Evolutionary conservation across 35 echinoderm and acorn worm genomes (phyloP).

Genomic region (Anneissia japonica): DNA sequence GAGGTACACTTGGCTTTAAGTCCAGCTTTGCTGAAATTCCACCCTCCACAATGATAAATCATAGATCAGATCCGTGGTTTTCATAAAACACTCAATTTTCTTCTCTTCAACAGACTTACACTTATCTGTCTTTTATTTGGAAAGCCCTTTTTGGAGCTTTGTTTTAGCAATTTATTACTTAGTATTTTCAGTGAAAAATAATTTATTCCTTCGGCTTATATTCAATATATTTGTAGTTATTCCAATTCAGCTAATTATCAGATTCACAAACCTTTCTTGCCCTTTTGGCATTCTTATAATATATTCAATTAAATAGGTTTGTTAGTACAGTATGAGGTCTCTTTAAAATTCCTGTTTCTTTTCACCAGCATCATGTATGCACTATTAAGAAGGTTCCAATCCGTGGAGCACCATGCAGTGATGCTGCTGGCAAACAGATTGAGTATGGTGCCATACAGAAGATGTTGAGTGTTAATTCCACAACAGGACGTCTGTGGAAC

Average conservation of each 20-base stretch:
- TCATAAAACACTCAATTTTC: too few relatives aligned
- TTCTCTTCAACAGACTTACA: too few relatives aligned
- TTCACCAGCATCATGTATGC: conserved; percentile 62
- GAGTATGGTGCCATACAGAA: conserved; percentile 37
- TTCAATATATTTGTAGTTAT: too few relatives aligned
- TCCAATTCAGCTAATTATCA: too few relatives aligned
- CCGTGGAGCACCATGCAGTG: conserved; percentile 85
- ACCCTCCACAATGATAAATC: too few relatives aligned
- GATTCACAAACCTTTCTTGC: neutral
- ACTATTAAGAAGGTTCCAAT: conserved; percentile 61
- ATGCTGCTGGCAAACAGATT: conserved; percentile 63
- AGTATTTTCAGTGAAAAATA: too few relatives aligned
- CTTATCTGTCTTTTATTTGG: too few relatives aligned
- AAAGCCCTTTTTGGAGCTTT: too few relatives aligned
- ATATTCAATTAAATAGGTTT: neutral
- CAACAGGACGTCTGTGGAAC: conserved; percentile 57
- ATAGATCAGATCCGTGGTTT: too few relatives aligned
- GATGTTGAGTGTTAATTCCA: conserved; percentile 3
- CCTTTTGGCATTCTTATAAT: neutral
- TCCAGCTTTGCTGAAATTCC: too few relatives aligned
- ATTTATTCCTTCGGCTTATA: too few relatives aligned
- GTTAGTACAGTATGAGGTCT: neutral
- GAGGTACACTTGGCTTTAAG: conserved; percentile 16
- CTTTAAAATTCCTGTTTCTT: neutral
- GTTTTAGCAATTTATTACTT: too few relatives aligned